A percentile compares a stretch with the other conserved stretches of the same genome.
These are phyloP conservation scores for Sericinus montela DNA, from an alignment of 2,888 invertebrate species.

Conservation along the genomic window DNA sequence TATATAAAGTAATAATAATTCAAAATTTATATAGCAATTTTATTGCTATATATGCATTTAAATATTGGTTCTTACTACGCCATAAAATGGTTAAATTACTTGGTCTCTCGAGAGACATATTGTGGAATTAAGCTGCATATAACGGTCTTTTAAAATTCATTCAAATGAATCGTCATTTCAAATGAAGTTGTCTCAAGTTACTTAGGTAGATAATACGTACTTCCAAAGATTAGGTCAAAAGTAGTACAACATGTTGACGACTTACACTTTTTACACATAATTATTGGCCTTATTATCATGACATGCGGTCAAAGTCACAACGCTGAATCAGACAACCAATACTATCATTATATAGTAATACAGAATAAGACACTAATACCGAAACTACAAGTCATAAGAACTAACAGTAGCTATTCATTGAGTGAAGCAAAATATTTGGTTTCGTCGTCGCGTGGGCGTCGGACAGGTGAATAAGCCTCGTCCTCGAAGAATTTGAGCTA, in stretches of 20 bases:
- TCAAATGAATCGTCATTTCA: too few relatives aligned
- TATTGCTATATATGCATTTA: too few relatives aligned
- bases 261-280: too few relatives aligned
- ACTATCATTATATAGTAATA: not conserved
- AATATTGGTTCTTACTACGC: not conserved
- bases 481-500: conserved; percentile 54
- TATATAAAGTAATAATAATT: too few relatives aligned
- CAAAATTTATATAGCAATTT: too few relatives aligned
- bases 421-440: conserved; percentile 27
- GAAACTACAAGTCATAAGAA: conserved; percentile 14
- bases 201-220: too few relatives aligned
- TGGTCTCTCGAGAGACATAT: not conserved
- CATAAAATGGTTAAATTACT: conserved; percentile 9
- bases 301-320: too few relatives aligned
- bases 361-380: conserved; percentile 6
- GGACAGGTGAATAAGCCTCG: conserved; percentile 51
- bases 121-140: conserved; percentile 3
- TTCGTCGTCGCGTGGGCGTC: conserved; percentile 45
- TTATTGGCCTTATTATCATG: too few relatives aligned
- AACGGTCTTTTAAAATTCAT: conserved; percentile 13
- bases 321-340: too few relatives aligned
- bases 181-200: too few relatives aligned
- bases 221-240: too few relatives aligned
- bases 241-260: too few relatives aligned
- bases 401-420: conserved; percentile 31